Evolutionary conservation across 2,888 invertebrate genomes (phyloP).

Genomic region (Drosophila villosipedis): DNA sequence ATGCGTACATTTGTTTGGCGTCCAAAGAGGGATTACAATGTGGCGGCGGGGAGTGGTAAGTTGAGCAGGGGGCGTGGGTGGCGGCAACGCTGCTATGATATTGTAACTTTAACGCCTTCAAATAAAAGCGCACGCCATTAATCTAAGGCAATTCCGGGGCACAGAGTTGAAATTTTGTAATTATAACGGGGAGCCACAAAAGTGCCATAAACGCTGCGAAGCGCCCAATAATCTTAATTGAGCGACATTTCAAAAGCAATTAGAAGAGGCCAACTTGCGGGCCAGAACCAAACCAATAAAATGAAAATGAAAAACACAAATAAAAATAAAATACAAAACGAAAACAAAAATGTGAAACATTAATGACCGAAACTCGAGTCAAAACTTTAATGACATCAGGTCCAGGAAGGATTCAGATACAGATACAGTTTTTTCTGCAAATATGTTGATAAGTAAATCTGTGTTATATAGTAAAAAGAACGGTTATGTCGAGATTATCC

Average conservation of each 20-base stretch:
- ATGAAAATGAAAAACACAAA: slow-evolving; percentile 38
- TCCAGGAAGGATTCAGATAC: not conserved
- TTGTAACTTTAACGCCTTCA: slow-evolving; percentile 57
- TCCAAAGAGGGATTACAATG: slow-evolving; percentile 68
- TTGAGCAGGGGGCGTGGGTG: not conserved
- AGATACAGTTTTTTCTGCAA: slow-evolving; percentile 13
- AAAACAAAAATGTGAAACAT: slow-evolving; percentile 50
- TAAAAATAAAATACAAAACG: slow-evolving; percentile 14
- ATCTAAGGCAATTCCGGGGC: slow-evolving; percentile 49
- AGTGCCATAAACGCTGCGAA: slow-evolving; percentile 81
- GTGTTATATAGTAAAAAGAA: not conserved
- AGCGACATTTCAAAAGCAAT: slow-evolving; percentile 75
- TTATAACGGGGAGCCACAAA: slow-evolving; percentile 83
- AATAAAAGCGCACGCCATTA: slow-evolving; percentile 59
- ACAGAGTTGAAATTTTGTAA: slow-evolving; percentile 70
- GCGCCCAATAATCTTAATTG: slow-evolving; percentile 85
- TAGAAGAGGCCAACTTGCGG: slow-evolving; percentile 47
- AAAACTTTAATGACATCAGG: slow-evolving; percentile 16
- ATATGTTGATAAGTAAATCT: not conserved
- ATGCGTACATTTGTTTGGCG: slow-evolving; percentile 73
- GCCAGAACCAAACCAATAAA: slow-evolving; percentile 29
- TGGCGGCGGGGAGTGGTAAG: not conserved
- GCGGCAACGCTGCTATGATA: slow-evolving; percentile 21
- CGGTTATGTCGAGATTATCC: not conserved
- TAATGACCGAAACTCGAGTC: slow-evolving; percentile 57